Base-by-base conservation (phyloP, 2,797 vertebrate genomes). In the Hydrophis major region DNA sequence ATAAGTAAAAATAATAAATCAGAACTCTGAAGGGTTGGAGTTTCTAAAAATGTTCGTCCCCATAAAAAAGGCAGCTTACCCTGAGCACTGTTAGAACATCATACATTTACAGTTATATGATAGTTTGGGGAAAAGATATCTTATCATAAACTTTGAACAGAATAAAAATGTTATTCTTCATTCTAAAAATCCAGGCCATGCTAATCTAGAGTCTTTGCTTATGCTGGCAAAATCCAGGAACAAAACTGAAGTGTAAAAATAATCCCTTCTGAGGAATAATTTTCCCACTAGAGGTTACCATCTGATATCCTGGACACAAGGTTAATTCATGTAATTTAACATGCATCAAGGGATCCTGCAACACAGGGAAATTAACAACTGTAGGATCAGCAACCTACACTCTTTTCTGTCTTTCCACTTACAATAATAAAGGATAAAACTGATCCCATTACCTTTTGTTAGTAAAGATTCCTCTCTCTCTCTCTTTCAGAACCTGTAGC, bases 281-380 rank as follows among this genome's bases (percentile, higher is more conserved):
- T 89, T 88, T 96, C 90, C 86, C 25, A 88, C 13, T 93, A 93
- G 94, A 93, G 5, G 25, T 95, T 96, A 95, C 96, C 69, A 94
- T 57, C 4, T 18, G 56, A 28, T 94, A 93, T 88, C 86, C 55
- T 88, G 90, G 74, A 59, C 57, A 27, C 18, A 94, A 87, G 56
- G 90, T 94, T 95, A 96, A 95, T 94, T 94, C 93, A 57, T 63
- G 6, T 22, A 93, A 96, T 95, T 94, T 93, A 94, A 93, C 88
- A 94, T 0, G 59, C 87, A 87, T 2, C 92, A 18, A 96, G 60
- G 96, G 28, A 94, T 88, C 6, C 92, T 91, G 63, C 69, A 94
- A 93, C 10, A 94, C 12, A 89, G 93, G 91, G 28, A 90, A 93
- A 83, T 86, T 92, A n/a, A 91, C 91, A 94, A 90, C 8, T 59